Base-by-base conservation (phyloP, 2,797 vertebrate genomes). In the Halcyon chelicuti region DNA sequence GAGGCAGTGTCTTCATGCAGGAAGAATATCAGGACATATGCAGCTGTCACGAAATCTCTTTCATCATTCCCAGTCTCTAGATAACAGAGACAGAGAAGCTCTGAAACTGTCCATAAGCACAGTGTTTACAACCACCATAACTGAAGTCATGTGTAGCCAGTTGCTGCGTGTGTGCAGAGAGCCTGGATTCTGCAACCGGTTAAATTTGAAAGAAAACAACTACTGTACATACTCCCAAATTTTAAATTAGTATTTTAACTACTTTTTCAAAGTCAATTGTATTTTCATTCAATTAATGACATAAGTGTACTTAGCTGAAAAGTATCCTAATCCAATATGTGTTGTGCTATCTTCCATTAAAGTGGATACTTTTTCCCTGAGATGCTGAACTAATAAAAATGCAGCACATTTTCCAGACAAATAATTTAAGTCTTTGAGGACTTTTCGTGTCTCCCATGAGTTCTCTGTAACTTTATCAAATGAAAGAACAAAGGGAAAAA, bases 401-500 rank as follows among this genome's bases (percentile, higher is more conserved):
- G 16, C 35, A 83, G 39, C 35, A 90, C 54, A 81, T 78, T 96
- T 97, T 96, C 62, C 90, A 84, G 90, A 94, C 71, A 91, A 85
- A 95, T 94, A 97, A 95, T 95, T 95, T 94, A 95, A 95, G 65
- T 62, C 66, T 90, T 95, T 86, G 96, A 96, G 91, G 85, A 61
- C 49, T 93, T 96, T 76, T 95, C 44, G 81, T 77, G 46, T 86
- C 73, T 97, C 81, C 89, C 89, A 63, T 62, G 82, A 71, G 71
- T 72, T 87, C 26, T 93, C 42, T 14, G 21, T 61, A 77, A 65
- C 70, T 91, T 87, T 90, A 92, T 90, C 95, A 95, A 95, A 96
- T 96, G 86, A 92, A 88, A 91, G 57, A 94, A 91, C 23, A 95
- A 65, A 94, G 51, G 63, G 62, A 77, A 95, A 89, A 74, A 95